Conservation (phyloP, 2,797 vertebrate genomes). For the Sebastes iracundus region DNA sequence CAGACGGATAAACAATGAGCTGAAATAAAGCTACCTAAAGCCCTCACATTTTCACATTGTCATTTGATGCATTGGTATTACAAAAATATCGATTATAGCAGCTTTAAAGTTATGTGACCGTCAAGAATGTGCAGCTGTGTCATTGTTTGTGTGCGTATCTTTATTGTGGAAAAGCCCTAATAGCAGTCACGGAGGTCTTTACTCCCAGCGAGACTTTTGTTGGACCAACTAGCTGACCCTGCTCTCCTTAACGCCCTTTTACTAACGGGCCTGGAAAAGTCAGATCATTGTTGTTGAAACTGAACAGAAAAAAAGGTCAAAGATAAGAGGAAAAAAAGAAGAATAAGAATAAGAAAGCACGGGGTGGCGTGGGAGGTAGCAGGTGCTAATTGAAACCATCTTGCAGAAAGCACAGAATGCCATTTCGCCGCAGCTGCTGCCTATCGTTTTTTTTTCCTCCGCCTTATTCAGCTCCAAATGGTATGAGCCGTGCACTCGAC, state of each 20-base stretch:
- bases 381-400: slow-evolving; percentile 70
- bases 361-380: slow-evolving; percentile 49
- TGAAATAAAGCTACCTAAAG: neutral
- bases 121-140: neutral
- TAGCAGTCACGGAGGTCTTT: neutral
- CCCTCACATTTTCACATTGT: neutral
- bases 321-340: neutral
- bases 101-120: neutral
- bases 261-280: neutral
- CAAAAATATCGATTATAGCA: neutral
- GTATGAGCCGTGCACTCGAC: slow-evolving; percentile 44
- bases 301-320: slow-evolving; percentile 2
- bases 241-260: neutral
- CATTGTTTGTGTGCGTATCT: neutral
- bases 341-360: slow-evolving; percentile 10
- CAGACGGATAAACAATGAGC: neutral
- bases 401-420: slow-evolving; percentile 57
- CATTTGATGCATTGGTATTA: neutral
- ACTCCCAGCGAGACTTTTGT: neutral
- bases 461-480: slow-evolving; percentile 55
- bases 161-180: neutral
- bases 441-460: slow-evolving; percentile 30
- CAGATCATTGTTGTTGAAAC: slow-evolving; percentile 8
- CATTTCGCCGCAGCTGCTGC: slow-evolving; percentile 60
- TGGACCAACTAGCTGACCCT: neutral